Conservation (phyloP, 2,797 vertebrate genomes). For the Steatocranus sp. region DNA sequence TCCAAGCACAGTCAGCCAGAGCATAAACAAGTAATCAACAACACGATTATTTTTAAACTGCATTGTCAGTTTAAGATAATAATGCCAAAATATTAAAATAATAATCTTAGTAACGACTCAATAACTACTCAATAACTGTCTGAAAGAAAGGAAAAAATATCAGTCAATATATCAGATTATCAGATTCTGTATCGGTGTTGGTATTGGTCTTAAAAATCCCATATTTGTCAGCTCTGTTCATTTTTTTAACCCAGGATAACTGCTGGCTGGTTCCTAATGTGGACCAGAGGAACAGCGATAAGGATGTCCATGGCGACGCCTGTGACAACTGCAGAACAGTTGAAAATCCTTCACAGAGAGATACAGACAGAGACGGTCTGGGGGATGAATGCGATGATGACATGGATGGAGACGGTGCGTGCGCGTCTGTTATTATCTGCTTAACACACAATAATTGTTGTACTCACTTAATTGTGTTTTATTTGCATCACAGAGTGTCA, state of each 20-base stretch:
- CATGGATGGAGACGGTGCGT: constrained; percentile 92
- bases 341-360: constrained; percentile 88
- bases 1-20: background rate
- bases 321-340: constrained; percentile 89
- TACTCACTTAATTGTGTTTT: background rate
- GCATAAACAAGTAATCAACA: background rate
- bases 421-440: background rate
- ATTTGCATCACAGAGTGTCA: background rate
- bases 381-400: constrained; percentile 96
- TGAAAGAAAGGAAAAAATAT: background rate
- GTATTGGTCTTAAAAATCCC: background rate
- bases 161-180: background rate
- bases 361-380: constrained; percentile 89
- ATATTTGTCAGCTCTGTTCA: background rate
- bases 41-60: background rate
- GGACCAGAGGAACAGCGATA: constrained; percentile 90
- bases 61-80: background rate
- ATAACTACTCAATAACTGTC: background rate
- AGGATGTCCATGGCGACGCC: constrained; percentile 89
- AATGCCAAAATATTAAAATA: background rate
- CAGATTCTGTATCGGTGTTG: background rate
- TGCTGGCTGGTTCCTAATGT: constrained; percentile 88
- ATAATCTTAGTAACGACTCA: background rate
- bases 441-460: background rate
- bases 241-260: constrained; percentile 83